These are phyloP conservation scores for Rotaria macrura DNA, from an alignment of 2,888 invertebrate genomes.

Conservation along the genomic window DNA sequence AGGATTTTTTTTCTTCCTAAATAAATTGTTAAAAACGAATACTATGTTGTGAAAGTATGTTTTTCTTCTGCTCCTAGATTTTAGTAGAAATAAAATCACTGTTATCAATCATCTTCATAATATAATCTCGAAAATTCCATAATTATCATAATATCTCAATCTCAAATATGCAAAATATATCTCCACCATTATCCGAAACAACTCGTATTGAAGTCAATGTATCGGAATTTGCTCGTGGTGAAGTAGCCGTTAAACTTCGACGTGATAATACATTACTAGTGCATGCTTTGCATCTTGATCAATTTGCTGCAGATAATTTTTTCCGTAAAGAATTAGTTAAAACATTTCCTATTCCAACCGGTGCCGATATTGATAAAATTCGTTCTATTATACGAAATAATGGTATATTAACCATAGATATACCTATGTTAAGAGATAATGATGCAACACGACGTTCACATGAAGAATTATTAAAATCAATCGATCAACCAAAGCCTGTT, in stretches of 20 bases:
- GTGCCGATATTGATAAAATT: neutral
- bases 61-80: too few species aligned
- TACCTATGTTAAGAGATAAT: neutral
- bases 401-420: constrained; percentile 2
- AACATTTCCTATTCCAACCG: neutral
- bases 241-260: neutral
- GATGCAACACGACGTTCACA: neutral
- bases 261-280: constrained; percentile 10
- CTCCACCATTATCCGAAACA: neutral
- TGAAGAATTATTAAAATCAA: constrained; percentile 3
- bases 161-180: neutral
- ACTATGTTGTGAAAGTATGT: too few species aligned
- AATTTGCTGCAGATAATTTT: constrained; percentile 7
- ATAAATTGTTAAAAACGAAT: too few species aligned
- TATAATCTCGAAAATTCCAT: too few species aligned
- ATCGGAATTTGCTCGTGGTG: constrained; percentile 1
- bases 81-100: too few species aligned
- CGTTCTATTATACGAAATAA: neutral
- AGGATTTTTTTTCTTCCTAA: too few species aligned
- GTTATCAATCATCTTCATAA: too few species aligned
- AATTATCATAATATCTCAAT: too few species aligned
- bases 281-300: constrained; percentile 11
- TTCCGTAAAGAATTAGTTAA: constrained; percentile 17
- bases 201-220: constrained; percentile 4
- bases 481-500: neutral